phyloP scores from a whole-genome alignment of 2,113 vertebrate species.

The Chlorodrepanis virens region DNA sequence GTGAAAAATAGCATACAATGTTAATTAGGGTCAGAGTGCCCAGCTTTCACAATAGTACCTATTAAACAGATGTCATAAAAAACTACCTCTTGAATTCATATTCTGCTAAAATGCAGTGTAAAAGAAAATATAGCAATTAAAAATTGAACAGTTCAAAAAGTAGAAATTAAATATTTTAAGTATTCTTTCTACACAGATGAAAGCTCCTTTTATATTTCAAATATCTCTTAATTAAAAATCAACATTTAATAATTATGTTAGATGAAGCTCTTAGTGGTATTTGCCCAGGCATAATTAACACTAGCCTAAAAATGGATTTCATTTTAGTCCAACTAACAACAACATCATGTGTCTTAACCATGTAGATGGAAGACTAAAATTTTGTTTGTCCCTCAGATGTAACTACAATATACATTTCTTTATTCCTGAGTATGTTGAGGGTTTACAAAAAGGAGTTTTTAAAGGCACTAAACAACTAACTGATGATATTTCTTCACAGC shows the following conservation, averaged over 20 bases:
- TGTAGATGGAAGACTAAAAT: neutral
- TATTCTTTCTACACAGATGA: slow-evolving; percentile 15
- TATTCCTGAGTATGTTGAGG: neutral
- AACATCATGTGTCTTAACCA: neutral
- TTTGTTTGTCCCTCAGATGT: neutral
- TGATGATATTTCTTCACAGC: slow-evolving; percentile 9
- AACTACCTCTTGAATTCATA: neutral
- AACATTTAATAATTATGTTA: slow-evolving; percentile 43
- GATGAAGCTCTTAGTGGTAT: slow-evolving; percentile 6
- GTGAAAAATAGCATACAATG: neutral
- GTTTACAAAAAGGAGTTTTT: neutral
- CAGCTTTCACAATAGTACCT: neutral
- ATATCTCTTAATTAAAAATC: slow-evolving; percentile 63
- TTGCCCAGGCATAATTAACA: slow-evolving; percentile 37
- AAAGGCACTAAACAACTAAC: neutral
- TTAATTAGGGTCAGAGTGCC: slow-evolving; percentile 2
- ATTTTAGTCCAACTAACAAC: neutral
- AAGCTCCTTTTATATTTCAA: slow-evolving; percentile 62
- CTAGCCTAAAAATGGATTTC: neutral
- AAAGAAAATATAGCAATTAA: neutral
- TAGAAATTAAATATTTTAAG: slow-evolving; percentile 22
- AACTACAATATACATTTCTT: neutral
- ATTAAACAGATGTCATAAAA: neutral
- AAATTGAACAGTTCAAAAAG: neutral
- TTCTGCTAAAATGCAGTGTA: neutral